These are phyloP conservation scores for Chrysochloris asiatica DNA, from an alignment of 2,113 vertebrate genomes.

Conservation along the genomic window DNA sequence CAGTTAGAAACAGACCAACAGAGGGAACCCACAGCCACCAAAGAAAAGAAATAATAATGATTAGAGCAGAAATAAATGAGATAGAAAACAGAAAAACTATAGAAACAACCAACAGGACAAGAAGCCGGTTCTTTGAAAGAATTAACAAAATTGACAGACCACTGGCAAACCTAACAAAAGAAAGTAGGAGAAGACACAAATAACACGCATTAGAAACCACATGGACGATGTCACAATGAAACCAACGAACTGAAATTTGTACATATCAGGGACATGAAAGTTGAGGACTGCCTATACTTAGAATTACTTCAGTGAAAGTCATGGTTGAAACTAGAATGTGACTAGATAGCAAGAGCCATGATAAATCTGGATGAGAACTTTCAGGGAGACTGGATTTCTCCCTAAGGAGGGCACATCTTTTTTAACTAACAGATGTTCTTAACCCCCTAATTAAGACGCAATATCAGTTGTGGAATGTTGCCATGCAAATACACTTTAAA, in stretches of 20 bases:
- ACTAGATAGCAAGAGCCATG: neutral
- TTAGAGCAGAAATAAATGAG: too few relatives aligned
- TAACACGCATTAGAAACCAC: too few relatives aligned
- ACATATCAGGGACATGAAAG: neutral
- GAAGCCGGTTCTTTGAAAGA: too few relatives aligned
- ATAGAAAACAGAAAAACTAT: too few relatives aligned
- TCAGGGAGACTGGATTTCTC: neutral
- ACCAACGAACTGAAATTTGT: neutral
- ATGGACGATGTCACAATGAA: too few relatives aligned
- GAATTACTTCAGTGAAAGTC: neutral
- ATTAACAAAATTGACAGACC: too few relatives aligned
- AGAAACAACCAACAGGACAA: too few relatives aligned
- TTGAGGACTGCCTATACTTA: neutral
- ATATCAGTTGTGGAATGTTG: neutral
- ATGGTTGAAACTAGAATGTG: neutral
- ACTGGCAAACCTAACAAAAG: too few relatives aligned
- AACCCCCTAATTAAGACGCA: neutral
- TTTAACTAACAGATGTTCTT: neutral
- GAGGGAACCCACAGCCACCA: too few relatives aligned
- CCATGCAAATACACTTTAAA: neutral
- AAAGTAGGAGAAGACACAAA: too few relatives aligned
- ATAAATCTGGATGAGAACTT: neutral
- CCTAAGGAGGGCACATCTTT: neutral
- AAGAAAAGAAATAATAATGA: too few relatives aligned
- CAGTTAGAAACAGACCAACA: too few relatives aligned